Evolutionary conservation across 2,888 invertebrate species (phyloP), one percentile per base, ranked within the genome.

Genomic region (Macrophya annulata): DNA sequence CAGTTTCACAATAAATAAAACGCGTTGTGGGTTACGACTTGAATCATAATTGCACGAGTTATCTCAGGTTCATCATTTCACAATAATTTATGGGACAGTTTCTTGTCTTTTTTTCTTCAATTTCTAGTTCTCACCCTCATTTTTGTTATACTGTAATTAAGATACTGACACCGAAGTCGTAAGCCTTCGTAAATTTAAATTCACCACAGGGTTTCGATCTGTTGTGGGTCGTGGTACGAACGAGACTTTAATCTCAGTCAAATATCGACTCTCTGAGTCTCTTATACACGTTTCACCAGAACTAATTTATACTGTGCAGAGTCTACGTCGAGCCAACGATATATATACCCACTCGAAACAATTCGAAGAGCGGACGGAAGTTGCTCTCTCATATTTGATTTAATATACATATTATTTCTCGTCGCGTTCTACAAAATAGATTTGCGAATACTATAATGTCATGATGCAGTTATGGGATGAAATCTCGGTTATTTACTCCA

Each of bases 171-270:
- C 31, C 25, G 51, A 51, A 55, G 21, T 43, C 21, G 40, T 43
- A 31, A 81, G 81, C 59, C 62, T 21, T 8, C 43, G 51, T 40
- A 25, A 62, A 62, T 81, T 81, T 43, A 59, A 81, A 81, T 81
- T 81, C 59, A 81, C 62, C 25, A 43, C 81, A 43, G 62, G 43
- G 62, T 43, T 81, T 62, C 43, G 62, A 81, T 81, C 51, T 77
- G 48, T 51, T 31, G 77, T 51, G 31, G 51, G 37, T 48, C 51
- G 48, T 48, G 55, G 31, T 77, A 25, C 48, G 77, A n/a, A 51
- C 37, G 43, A 43, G 37, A 62, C 62, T 81, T 81, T 62, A 81
- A 81, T 81, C 81, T 81, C 62, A 43, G 59, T 81, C 81, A 43
- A 43, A 81, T 21, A 81, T 62, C 81, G 81, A 81, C 81, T 62